These are phyloP conservation scores for Miniopterus natalensis DNA, from an alignment of 2,113 vertebrate species.

Conservation along the genomic window DNA sequence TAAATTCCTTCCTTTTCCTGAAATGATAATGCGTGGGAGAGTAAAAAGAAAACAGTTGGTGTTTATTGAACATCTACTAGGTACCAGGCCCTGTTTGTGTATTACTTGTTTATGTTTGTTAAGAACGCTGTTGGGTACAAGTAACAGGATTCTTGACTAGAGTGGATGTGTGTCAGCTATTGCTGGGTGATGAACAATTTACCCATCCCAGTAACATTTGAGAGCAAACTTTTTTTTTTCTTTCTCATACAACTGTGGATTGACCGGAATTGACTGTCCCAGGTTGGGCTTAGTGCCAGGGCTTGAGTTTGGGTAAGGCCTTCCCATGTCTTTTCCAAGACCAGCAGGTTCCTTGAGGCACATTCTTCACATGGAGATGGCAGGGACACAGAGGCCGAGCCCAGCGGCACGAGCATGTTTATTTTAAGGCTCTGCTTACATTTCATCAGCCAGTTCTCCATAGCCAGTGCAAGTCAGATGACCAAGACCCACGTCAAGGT, in stretches of 20 bases:
- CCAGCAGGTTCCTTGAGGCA: background rate
- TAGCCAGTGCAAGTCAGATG: background rate
- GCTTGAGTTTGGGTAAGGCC: background rate
- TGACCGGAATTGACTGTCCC: background rate
- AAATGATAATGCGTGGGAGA: background rate
- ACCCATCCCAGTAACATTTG: background rate
- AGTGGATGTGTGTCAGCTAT: background rate
- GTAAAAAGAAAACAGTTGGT: background rate
- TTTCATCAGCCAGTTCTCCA: background rate
- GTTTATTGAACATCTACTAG: background rate
- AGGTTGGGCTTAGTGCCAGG: background rate
- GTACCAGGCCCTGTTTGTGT: background rate
- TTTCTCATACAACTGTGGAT: background rate
- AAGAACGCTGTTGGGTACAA: background rate
- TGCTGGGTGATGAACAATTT: background rate
- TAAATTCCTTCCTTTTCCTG: background rate
- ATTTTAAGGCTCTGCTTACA: background rate
- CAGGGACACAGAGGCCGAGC: background rate
- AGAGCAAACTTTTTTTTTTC: background rate
- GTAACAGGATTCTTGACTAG: background rate
- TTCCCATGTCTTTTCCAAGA: background rate
- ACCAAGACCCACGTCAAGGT: background rate
- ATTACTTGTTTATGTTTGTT: background rate
- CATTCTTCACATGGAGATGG: background rate
- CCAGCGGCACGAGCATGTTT: background rate